Percentiles rank a stretch among this genome's conserved stretches.
Conservation (phyloP, 1,140 invertebrate species). For the Danaus melanippus region DNA sequence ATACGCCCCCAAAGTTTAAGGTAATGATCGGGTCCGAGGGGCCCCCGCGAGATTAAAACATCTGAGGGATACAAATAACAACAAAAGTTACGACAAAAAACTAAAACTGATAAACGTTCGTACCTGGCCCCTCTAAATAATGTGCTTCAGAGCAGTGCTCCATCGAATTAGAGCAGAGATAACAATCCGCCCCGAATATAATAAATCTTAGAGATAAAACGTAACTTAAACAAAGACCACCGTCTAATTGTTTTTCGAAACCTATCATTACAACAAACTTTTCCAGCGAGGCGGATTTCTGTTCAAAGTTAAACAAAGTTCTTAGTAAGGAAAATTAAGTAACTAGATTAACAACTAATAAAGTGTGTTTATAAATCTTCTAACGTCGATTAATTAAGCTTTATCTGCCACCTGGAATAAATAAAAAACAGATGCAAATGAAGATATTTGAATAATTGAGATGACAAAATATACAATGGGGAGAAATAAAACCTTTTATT, state of each 20-base stretch:
- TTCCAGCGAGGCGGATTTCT: slow-evolving; percentile 24
- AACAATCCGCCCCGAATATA: slow-evolving; percentile 62
- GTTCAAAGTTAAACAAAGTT: slow-evolving; percentile 35
- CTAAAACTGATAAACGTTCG: slow-evolving; percentile 62
- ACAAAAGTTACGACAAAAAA: slow-evolving; percentile 65
- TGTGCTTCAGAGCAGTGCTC: slow-evolving; percentile 39
- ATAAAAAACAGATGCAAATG: too few species aligned
- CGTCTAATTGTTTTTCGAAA: slow-evolving; percentile 63
- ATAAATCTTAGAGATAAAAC: slow-evolving; percentile 67
- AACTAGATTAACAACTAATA: slow-evolving; percentile 11
- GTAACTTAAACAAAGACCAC: slow-evolving; percentile 50
- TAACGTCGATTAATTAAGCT: too few species aligned
- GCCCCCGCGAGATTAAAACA: slow-evolving; percentile 66
- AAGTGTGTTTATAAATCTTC: too few species aligned
- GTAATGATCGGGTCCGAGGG: slow-evolving; percentile 60
- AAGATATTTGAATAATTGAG: too few species aligned
- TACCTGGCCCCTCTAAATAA: slow-evolving; percentile 48
- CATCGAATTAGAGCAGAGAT: slow-evolving; percentile 48
- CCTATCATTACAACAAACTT: slow-evolving; percentile 49
- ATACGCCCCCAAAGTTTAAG: slow-evolving; percentile 62
- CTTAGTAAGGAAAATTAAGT: slow-evolving; percentile 40
- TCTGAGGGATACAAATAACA: slow-evolving; percentile 61
- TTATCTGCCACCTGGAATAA: too few species aligned
- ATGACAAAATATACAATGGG: too few species aligned
- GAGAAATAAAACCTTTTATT: too few species aligned